phyloP scores from a whole-genome alignment of 2,888 invertebrate genomes.

The Lycophotia porphyrea region DNA sequence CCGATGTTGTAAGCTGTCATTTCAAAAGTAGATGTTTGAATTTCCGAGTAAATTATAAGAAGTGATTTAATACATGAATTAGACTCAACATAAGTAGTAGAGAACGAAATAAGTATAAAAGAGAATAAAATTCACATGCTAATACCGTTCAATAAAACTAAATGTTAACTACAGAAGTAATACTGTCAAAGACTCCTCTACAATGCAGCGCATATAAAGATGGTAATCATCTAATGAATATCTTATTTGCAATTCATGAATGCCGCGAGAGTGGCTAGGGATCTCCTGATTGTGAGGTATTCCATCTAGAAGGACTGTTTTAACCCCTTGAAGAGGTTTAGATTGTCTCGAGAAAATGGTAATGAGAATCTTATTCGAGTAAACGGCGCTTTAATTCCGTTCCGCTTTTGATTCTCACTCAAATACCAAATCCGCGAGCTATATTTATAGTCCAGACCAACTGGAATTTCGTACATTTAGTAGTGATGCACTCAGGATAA shows the following conservation, averaged over 20 bases:
- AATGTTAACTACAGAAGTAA: conserved; percentile 40
- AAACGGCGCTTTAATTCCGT: conserved; percentile 21
- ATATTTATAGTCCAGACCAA: conserved; percentile 57
- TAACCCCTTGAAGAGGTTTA: conserved; percentile 25
- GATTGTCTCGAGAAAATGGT: conserved; percentile 19
- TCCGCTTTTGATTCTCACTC: conserved; percentile 10
- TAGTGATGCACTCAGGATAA: conserved; percentile 50
- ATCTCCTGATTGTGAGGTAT: conserved; percentile 22
- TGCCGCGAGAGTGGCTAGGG: conserved; percentile 27
- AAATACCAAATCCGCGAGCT: conserved; percentile 31
- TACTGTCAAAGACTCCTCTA: conserved; percentile 34
- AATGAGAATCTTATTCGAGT: conserved; percentile 29
- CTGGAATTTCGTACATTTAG: conserved; percentile 44
- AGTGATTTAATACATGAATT: conserved; percentile 28
- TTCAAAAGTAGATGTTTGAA: background rate
- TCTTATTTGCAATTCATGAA: conserved; percentile 57
- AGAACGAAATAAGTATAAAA: conserved; percentile 44
- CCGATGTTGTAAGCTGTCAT: conserved; percentile 21
- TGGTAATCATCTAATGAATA: conserved; percentile 46
- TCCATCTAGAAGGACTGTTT: conserved; percentile 32
- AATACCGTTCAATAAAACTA: conserved; percentile 38
- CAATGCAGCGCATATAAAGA: conserved; percentile 37
- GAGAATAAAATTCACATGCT: conserved; percentile 48
- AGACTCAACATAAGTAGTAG: conserved; percentile 28
- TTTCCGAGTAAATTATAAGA: background rate